Conservation (phyloP, 2,888 invertebrate species). For the Tetrapedia diversipes region DNA sequence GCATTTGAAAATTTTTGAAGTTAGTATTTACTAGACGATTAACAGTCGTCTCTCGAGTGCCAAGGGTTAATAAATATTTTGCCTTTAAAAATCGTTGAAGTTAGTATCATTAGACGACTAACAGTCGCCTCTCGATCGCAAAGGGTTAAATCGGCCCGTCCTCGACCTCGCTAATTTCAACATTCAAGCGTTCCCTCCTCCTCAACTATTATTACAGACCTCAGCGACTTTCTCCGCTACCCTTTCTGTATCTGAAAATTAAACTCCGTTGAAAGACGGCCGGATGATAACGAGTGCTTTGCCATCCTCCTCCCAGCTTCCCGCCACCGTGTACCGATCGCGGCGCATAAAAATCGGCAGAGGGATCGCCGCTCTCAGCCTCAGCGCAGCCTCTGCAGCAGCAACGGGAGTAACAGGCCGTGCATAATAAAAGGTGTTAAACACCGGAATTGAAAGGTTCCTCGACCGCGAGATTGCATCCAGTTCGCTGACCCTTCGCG, state of each 20-base stretch:
- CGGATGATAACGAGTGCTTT: background rate
- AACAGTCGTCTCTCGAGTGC: too few species aligned
- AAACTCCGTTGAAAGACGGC: background rate
- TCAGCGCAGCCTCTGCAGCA: too few species aligned
- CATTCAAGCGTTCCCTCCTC: too few species aligned
- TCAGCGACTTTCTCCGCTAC: background rate
- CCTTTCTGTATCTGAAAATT: background rate
- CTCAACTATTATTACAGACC: too few species aligned
- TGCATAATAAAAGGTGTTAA: constrained; percentile 34
- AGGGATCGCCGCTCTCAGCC: background rate
- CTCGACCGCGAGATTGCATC: constrained; percentile 40
- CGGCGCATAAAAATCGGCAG: background rate
- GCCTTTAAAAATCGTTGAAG: too few species aligned
- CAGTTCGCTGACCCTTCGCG: constrained; percentile 45
- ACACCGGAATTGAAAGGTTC: constrained; percentile 43
- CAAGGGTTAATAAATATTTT: too few species aligned
- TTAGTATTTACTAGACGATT: too few species aligned
- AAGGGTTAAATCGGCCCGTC: too few species aligned
- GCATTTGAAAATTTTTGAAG: too few species aligned
- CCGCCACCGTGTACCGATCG: background rate
- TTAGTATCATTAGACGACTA: too few species aligned
- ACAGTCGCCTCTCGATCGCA: too few species aligned
- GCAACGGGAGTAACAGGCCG: background rate
- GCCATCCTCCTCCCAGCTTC: background rate
- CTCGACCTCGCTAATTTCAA: too few species aligned